These are phyloP conservation scores for Pseudococcus viburni DNA, from an alignment of 2,888 invertebrate species.

Conservation along the genomic window DNA sequence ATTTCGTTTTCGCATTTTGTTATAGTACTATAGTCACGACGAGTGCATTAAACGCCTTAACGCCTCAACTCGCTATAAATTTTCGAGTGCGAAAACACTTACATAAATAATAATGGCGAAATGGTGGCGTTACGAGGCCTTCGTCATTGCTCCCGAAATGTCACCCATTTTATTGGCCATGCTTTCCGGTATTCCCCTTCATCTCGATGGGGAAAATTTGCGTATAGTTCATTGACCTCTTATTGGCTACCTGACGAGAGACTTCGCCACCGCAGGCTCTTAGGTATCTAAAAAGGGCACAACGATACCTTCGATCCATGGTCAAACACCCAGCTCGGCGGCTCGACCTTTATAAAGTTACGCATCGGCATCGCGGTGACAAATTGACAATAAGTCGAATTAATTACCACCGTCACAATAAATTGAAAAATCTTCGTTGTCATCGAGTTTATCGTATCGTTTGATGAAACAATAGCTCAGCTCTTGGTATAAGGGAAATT, in stretches of 20 bases:
- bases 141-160: background rate
- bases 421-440: background rate
- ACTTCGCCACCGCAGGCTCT: background rate
- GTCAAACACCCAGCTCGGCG: background rate
- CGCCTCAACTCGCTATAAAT: constrained; percentile 12
- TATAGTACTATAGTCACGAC: background rate
- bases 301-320: constrained; percentile 10
- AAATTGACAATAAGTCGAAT: background rate
- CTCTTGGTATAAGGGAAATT: background rate
- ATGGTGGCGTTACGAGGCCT: background rate
- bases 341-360: background rate
- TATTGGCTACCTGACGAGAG: background rate
- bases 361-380: background rate
- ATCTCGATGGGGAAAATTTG: background rate
- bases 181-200: background rate
- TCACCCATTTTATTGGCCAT: background rate
- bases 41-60: background rate
- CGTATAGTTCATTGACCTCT: background rate
- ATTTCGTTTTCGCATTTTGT: background rate
- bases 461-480: background rate
- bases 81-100: constrained; percentile 10
- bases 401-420: background rate
- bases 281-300: background rate
- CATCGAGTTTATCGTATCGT: background rate
- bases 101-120: background rate